phyloP scores from a whole-genome alignment of 2,113 vertebrate species.

The Rissa tridactyla region DNA sequence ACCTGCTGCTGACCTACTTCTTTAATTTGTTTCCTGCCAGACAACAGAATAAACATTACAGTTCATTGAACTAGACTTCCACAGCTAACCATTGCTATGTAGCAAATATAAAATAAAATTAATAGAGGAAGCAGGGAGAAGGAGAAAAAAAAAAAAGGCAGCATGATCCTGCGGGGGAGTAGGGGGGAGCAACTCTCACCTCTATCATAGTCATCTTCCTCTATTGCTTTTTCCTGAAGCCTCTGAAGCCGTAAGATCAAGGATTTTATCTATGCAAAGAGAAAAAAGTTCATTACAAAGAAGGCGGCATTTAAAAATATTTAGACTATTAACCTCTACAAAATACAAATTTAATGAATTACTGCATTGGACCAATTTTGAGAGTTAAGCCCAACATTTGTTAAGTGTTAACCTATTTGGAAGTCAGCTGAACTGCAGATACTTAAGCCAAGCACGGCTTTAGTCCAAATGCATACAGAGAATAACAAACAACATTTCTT shows the following conservation, averaged over 20 bases:
- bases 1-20: slow-evolving; percentile 51
- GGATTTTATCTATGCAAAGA: slow-evolving; percentile 78
- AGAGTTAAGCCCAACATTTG: neutral
- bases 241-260: slow-evolving; percentile 83
- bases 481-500: neutral
- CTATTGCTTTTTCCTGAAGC: slow-evolving; percentile 86
- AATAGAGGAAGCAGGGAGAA: neutral
- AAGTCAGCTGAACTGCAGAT: neutral
- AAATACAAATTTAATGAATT: neutral
- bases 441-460: neutral
- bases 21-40: slow-evolving; percentile 11
- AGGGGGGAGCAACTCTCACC: slow-evolving; percentile 64
- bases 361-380: neutral
- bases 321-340: neutral
- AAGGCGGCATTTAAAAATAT: neutral
- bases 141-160: neutral
- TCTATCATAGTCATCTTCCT: slow-evolving; percentile 87
- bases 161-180: neutral
- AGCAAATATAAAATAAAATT: neutral
- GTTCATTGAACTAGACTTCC: neutral
- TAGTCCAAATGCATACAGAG: neutral
- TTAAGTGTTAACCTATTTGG: neutral
- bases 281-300: neutral
- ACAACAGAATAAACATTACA: neutral
- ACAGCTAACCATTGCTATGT: neutral